These are phyloP conservation scores for Tanytarsus gracilentus DNA, from an alignment of 2,888 invertebrate species.

Conservation along the genomic window DNA sequence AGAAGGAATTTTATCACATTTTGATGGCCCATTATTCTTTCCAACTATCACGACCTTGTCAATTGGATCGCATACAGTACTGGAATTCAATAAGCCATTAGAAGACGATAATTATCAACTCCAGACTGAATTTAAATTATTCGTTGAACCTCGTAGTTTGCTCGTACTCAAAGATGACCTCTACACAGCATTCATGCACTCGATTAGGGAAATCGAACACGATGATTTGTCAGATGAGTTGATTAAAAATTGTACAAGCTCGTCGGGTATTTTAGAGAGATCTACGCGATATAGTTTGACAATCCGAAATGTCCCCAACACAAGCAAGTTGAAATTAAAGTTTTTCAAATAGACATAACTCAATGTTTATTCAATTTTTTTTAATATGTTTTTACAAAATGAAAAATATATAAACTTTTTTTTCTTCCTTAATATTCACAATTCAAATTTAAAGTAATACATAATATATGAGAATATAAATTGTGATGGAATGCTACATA, in stretches of 20 bases:
- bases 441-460: too few species aligned
- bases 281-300: conserved; percentile 81
- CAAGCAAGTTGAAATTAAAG: conserved; percentile 62
- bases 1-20: conserved; percentile 96
- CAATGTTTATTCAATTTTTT: conserved; percentile 19
- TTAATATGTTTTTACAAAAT: too few species aligned
- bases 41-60: conserved; percentile 89
- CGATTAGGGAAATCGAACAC: conserved; percentile 61
- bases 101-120: conserved; percentile 40
- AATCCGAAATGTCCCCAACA: conserved; percentile 87
- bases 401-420: too few species aligned
- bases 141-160: conserved; percentile 82
- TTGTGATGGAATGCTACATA: too few species aligned
- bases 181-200: conserved; percentile 77
- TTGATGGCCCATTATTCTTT: conserved; percentile 89
- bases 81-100: conserved; percentile 65
- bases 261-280: conserved; percentile 48
- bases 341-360: conserved; percentile 43
- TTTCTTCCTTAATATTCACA: too few species aligned
- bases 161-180: conserved; percentile 73
- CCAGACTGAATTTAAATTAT: conserved; percentile 49
- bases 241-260: conserved; percentile 53
- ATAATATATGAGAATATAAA: too few species aligned
- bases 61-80: conserved; percentile 81
- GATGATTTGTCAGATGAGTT: conserved; percentile 53